Evolutionary conservation across 1,140 invertebrate species (phyloP), one percentile per base, ranked within the genome.

Genomic region (Drosophila arizonae): DNA sequence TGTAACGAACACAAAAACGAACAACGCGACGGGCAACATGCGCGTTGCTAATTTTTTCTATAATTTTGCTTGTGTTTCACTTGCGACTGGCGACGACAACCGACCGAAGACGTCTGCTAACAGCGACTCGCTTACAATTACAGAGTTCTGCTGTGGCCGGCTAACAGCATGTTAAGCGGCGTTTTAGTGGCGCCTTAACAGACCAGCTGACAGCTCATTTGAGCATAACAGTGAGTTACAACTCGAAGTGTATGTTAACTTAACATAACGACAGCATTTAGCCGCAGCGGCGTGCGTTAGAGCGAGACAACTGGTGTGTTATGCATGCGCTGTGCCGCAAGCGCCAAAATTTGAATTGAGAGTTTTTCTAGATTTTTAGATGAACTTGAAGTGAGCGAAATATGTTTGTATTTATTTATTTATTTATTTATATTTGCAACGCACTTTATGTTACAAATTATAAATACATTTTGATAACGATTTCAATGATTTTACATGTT

Each of bases 1-100:
- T 69, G 81, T 76, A 86, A 86, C 82, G 82, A 69, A 81, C 79
- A 63, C 52, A 55, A 68, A 39, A 60, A 51, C 64, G 56, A 68
- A 70, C 33, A 55, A 71, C 81, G 74, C 70, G 51, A 52, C 61
- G 64, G 36, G 21, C 15, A 26, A 9, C 43, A 17, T 46, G 11
- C 57, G 43, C 30, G 11, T 33, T 8, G 26, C 57, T 13, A 39
- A 13, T 41, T 41, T 11, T 24, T 26, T 33, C 17, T 9, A 2
- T 33, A 30, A 2, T 13, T 8, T 11, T 1, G 9, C 6, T 15
- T 30, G 15, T 33, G 6, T 8, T 2, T 33, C 0, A 6, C 30
- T 41, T 21, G 21, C 54, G 54, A 56, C 57, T 48, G 24, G 43
- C 57, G 43, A 60, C 57, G 57, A 60, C 57, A 65, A 65, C 48